Percentiles rank a stretch among this genome's conserved stretches.
phyloP scores from a whole-genome alignment of 2,888 invertebrate genomes.

The Mycalesis mineus region DNA sequence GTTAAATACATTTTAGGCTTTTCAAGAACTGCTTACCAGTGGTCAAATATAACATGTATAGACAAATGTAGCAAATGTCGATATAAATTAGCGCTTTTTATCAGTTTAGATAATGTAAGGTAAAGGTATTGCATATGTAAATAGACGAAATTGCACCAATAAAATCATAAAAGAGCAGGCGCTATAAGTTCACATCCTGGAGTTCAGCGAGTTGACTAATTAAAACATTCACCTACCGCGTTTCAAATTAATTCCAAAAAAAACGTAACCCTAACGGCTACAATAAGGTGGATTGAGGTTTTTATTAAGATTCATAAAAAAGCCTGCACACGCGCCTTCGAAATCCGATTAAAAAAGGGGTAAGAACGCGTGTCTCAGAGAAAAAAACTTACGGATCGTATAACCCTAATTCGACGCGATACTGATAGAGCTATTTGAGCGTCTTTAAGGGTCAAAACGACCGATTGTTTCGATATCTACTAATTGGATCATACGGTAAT shows the following conservation, averaged over 20 bases:
- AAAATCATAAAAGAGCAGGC: constrained; percentile 16
- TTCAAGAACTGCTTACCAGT: too few species aligned
- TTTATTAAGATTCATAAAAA: constrained; percentile 62
- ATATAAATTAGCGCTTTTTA: too few species aligned
- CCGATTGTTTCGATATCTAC: constrained; percentile 74
- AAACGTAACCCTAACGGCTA: constrained; percentile 70
- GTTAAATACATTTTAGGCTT: too few species aligned
- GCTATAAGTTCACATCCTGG: constrained; percentile 14
- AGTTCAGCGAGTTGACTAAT: constrained; percentile 43
- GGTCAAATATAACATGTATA: too few species aligned
- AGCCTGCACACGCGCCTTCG: constrained; percentile 63
- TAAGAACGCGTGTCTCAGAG: constrained; percentile 55
- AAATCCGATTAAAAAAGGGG: constrained; percentile 77
- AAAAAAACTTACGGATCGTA: constrained; percentile 60
- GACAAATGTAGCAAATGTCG: too few species aligned
- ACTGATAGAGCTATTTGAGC: constrained; percentile 73
- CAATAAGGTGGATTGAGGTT: constrained; percentile 70
- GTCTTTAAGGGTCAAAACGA: constrained; percentile 57
- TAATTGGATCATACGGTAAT: constrained; percentile 76
- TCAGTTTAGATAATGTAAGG: too few species aligned
- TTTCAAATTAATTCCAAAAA: constrained; percentile 43
- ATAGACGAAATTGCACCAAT: constrained; percentile 2
- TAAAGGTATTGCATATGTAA: too few species aligned
- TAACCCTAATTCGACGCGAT: constrained; percentile 68
- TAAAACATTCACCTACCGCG: constrained; percentile 72